phyloP scores from a whole-genome alignment of 2,113 vertebrate species.

The Esox niger region DNA sequence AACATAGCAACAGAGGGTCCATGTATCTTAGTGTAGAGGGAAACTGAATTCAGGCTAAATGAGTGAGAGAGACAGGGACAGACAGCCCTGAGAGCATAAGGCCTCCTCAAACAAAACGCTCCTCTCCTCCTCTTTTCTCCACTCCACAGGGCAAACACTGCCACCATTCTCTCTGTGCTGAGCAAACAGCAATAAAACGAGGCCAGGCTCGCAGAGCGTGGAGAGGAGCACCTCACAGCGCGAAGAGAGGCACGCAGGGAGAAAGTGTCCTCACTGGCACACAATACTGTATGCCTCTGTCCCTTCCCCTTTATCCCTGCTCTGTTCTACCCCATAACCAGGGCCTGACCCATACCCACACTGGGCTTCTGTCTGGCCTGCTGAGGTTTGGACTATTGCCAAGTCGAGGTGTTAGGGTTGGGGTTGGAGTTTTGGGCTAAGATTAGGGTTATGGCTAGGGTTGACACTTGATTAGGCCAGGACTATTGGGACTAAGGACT shows the following conservation, averaged over 20 bases:
- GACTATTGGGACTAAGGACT: constrained; percentile 33
- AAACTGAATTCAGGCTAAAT: background rate
- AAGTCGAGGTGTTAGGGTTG: no score
- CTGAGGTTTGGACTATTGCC: no score
- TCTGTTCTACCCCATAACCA: constrained; percentile 28
- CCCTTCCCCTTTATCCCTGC: constrained; percentile 20
- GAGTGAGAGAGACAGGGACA: constrained; percentile 6
- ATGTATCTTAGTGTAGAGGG: constrained; percentile 36
- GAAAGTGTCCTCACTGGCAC: background rate
- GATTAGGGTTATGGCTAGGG: no score
- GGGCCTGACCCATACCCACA: constrained; percentile 46
- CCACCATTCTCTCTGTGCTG: constrained; percentile 17
- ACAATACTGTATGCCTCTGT: background rate
- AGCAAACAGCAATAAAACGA: constrained; percentile 35
- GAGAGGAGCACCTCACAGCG: background rate
- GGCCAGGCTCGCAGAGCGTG: background rate
- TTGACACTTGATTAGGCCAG: no score
- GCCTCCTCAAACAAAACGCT: constrained; percentile 40
- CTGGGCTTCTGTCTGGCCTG: constrained; percentile 16
- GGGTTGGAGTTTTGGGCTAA: no score
- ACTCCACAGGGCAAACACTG: constrained; percentile 23
- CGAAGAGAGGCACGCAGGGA: background rate
- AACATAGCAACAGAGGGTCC: constrained; percentile 50
- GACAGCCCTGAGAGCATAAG: constrained; percentile 21
- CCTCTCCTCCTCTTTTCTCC: constrained; percentile 15